These are phyloP conservation scores for Hydropsyche tenuis DNA, from an alignment of 1,140 invertebrate species.

Conservation along the genomic window DNA sequence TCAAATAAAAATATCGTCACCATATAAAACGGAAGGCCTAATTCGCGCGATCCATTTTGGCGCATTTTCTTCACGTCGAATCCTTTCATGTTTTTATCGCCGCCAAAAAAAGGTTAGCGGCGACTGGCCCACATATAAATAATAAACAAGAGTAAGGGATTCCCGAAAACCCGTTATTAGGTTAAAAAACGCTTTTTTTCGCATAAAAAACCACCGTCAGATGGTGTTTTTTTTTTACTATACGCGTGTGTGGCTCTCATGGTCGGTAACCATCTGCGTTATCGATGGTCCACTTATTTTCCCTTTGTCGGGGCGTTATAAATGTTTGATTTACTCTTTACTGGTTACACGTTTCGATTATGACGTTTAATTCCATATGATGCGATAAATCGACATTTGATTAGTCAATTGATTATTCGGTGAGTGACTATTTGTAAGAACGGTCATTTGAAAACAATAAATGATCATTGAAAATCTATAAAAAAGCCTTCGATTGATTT, in stretches of 20 bases:
- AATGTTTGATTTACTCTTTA: slow-evolving; percentile 24
- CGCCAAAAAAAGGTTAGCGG: not conserved
- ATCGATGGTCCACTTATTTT: slow-evolving; percentile 24
- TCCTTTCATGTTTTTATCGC: too few relatives aligned
- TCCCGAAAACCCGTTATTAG: slow-evolving; percentile 37
- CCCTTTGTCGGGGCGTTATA: slow-evolving; percentile 2
- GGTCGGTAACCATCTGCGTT: slow-evolving; percentile 17
- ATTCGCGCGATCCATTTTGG: too few relatives aligned
- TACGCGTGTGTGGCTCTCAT: not conserved
- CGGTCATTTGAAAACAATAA: too few relatives aligned
- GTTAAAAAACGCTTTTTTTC: slow-evolving; percentile 33
- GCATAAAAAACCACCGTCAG: slow-evolving; percentile 35
- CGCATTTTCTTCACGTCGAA: too few relatives aligned
- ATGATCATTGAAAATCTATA: too few relatives aligned
- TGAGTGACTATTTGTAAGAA: too few relatives aligned
- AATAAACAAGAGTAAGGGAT: slow-evolving; percentile 30
- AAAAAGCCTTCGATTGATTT: too few relatives aligned
- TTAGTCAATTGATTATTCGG: too few relatives aligned
- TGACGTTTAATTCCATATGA: not conserved
- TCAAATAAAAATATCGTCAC: too few relatives aligned
- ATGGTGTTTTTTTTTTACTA: slow-evolving; percentile 24
- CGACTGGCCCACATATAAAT: slow-evolving; percentile 17
- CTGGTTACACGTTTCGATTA: too few relatives aligned
- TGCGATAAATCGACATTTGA: not conserved
- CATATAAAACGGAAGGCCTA: too few relatives aligned